phyloP scores from a whole-genome alignment of 2,888 invertebrate genomes.

The Andrena minutula region DNA sequence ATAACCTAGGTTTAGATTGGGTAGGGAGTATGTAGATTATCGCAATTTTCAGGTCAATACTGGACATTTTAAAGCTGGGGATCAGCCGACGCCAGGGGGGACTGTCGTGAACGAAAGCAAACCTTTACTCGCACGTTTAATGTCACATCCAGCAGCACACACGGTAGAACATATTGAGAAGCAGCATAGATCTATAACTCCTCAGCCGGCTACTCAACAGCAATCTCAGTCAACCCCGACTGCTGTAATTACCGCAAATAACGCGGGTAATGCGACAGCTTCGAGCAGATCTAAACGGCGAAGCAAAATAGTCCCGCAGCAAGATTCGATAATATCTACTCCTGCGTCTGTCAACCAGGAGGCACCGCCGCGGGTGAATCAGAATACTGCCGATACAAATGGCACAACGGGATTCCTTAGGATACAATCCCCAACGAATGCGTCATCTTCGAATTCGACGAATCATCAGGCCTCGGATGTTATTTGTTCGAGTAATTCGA shows the following conservation, averaged over 20 bases:
- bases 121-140: conserved; percentile 90
- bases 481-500: conserved; percentile 67
- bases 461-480: conserved; percentile 72
- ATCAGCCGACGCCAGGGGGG: conserved; percentile 79
- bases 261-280: conserved; percentile 54
- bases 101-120: conserved; percentile 87
- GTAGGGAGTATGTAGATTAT: conserved; percentile 16
- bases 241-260: conserved; percentile 62
- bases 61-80: conserved; percentile 80
- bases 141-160: conserved; percentile 92
- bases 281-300: conserved; percentile 75
- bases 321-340: conserved; percentile 69
- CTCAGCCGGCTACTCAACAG: conserved; percentile 84
- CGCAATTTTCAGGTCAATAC: conserved; percentile 78
- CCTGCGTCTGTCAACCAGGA: conserved; percentile 73
- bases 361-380: conserved; percentile 63
- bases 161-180: conserved; percentile 96
- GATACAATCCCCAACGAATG: conserved; percentile 81
- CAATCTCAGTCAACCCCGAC: conserved; percentile 67
- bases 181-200: conserved; percentile 92
- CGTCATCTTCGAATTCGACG: conserved; percentile 62
- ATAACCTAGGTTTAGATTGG: background rate
- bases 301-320: conserved; percentile 65
- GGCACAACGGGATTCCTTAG: conserved; percentile 80
- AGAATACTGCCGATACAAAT: conserved; percentile 73